phyloP scores from a whole-genome alignment of 2,888 invertebrate species.

The Spisula subtruncata region DNA sequence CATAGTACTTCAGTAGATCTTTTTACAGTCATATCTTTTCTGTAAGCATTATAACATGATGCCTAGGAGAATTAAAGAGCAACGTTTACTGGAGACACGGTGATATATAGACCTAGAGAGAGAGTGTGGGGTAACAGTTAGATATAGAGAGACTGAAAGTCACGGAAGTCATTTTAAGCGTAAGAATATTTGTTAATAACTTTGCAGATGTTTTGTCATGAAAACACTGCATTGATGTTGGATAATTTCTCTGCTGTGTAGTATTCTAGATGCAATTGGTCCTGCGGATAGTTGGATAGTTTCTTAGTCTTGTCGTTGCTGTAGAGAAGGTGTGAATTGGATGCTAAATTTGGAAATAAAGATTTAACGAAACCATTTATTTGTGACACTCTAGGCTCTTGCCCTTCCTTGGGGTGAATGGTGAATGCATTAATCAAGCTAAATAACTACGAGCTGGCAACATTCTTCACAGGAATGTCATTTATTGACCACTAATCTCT shows the following conservation, averaged over 20 bases:
- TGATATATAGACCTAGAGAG: too few species aligned
- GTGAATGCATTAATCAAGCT: constrained; percentile 14
- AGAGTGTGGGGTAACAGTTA: background rate
- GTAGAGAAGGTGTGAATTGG: background rate
- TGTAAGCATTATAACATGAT: too few species aligned
- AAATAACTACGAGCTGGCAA: constrained; percentile 25
- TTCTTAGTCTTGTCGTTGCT: too few species aligned
- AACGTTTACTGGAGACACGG: too few species aligned
- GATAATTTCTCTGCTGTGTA: background rate
- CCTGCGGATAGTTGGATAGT: background rate
- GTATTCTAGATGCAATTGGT: constrained; percentile 5
- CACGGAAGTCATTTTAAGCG: background rate
- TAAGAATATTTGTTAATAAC: background rate
- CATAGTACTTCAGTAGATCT: background rate
- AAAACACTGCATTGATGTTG: constrained; percentile 16
- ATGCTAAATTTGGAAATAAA: constrained; percentile 15
- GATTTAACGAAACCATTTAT: background rate
- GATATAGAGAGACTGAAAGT: background rate
- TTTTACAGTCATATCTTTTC: background rate
- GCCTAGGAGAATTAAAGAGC: too few species aligned
- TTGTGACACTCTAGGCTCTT: background rate
- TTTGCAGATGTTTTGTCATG: constrained; percentile 5
- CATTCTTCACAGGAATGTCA: constrained; percentile 23
- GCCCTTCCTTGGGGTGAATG: background rate
- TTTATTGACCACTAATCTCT: constrained; percentile 28